Conservation (phyloP, 2,113 vertebrate species). For the Heterochromis multidens region DNA sequence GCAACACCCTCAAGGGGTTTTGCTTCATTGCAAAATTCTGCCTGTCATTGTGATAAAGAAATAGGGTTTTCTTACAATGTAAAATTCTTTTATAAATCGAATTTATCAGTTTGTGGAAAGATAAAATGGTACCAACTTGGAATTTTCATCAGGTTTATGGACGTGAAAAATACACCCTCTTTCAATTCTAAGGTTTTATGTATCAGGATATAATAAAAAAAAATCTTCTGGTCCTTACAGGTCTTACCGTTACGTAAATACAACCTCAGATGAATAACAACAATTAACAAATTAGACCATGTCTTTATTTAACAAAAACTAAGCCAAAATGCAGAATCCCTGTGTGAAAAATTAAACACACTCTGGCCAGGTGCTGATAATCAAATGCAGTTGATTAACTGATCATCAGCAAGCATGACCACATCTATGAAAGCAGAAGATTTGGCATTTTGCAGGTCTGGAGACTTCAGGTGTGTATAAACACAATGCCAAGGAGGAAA, state of each 20-base stretch:
- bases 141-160: background rate
- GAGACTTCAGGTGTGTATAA: background rate
- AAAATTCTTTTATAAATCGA: background rate
- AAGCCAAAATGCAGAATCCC: background rate
- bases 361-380: too few relatives aligned
- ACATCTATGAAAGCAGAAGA: background rate
- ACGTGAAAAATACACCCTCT: background rate
- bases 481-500: background rate
- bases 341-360: background rate
- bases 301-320: background rate
- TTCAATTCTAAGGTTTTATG: background rate
- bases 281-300: background rate
- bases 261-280: background rate
- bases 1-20: background rate
- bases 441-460: background rate
- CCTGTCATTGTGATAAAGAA: background rate
- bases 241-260: background rate
- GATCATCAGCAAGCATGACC: background rate
- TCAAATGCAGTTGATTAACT: background rate
- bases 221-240: background rate
- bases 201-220: background rate
- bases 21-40: conserved; percentile 11
- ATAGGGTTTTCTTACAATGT: background rate
- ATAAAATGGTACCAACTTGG: background rate
- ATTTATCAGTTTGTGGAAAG: background rate